Evolutionary conservation across 2,113 vertebrate genomes (phyloP).

Genomic region (Phainopepla nitens): DNA sequence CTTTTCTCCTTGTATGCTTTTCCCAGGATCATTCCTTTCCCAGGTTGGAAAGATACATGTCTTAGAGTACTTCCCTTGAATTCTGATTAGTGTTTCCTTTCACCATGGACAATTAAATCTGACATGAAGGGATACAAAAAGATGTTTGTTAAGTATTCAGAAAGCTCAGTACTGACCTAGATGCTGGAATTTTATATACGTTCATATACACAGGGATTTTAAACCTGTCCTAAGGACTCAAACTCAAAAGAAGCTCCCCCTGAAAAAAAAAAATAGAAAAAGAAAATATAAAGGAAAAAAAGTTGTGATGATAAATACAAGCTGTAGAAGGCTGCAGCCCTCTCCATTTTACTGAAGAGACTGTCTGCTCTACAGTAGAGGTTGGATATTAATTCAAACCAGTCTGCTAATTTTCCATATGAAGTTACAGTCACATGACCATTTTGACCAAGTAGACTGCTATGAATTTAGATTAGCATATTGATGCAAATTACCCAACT

Average conservation of each 20-base stretch:
- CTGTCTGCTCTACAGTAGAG: not conserved
- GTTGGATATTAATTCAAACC: not conserved
- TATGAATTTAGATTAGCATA: not conserved
- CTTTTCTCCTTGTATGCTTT: not conserved
- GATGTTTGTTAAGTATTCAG: not conserved
- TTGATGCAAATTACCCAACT: not conserved
- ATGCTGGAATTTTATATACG: not conserved
- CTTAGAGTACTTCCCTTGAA: slow-evolving; percentile 3
- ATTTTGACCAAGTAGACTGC: not conserved
- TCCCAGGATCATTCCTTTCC: not conserved
- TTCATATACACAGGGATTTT: not conserved
- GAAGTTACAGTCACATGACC: not conserved
- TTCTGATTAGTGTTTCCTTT: not conserved
- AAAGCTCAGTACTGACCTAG: not conserved
- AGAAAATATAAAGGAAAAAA: not conserved
- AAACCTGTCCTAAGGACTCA: not conserved
- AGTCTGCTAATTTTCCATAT: not conserved
- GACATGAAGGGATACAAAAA: slow-evolving; percentile 3
- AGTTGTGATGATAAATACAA: not conserved
- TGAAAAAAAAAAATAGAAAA: not conserved
- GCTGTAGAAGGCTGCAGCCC: not conserved
- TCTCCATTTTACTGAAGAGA: not conserved
- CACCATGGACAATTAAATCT: slow-evolving; percentile 21
- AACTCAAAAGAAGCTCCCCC: not conserved
- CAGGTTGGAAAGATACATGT: slow-evolving; percentile 15